Evolutionary conservation across 2,797 vertebrate genomes (phyloP).

Genomic region (Micrastur ruficollis): DNA sequence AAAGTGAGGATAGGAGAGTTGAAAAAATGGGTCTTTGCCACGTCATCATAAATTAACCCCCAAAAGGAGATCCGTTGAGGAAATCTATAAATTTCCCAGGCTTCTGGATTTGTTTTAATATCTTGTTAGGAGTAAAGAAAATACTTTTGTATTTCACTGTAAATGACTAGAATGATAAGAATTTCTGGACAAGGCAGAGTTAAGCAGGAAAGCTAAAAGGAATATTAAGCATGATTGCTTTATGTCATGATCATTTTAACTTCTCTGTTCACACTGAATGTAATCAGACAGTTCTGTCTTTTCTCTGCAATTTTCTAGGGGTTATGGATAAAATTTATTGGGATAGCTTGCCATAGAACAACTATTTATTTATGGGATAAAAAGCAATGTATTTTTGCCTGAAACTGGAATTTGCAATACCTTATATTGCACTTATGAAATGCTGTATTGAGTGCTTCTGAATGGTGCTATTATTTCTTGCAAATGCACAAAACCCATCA

Average conservation of each 20-base stretch:
- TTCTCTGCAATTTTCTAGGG: background rate
- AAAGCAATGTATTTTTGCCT: constrained; percentile 6
- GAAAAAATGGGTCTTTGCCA: background rate
- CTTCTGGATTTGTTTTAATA: background rate
- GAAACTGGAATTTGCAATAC: background rate
- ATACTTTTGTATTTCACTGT: background rate
- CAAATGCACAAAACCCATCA: background rate
- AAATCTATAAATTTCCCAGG: background rate
- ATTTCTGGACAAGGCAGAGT: background rate
- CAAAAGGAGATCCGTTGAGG: background rate
- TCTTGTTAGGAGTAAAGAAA: background rate
- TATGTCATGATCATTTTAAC: background rate
- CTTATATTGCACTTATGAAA: background rate
- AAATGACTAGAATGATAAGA: background rate
- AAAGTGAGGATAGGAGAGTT: background rate
- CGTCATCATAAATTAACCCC: background rate
- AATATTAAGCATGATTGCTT: background rate
- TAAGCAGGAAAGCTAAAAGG: background rate
- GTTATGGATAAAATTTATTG: background rate
- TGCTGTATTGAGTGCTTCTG: background rate
- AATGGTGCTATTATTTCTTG: constrained; percentile 22
- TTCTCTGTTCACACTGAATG: background rate
- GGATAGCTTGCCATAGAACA: background rate
- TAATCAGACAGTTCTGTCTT: background rate
- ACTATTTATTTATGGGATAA: background rate